Evolutionary conservation across 2,888 invertebrate genomes (phyloP).

Genomic region (Gibbula magus): DNA sequence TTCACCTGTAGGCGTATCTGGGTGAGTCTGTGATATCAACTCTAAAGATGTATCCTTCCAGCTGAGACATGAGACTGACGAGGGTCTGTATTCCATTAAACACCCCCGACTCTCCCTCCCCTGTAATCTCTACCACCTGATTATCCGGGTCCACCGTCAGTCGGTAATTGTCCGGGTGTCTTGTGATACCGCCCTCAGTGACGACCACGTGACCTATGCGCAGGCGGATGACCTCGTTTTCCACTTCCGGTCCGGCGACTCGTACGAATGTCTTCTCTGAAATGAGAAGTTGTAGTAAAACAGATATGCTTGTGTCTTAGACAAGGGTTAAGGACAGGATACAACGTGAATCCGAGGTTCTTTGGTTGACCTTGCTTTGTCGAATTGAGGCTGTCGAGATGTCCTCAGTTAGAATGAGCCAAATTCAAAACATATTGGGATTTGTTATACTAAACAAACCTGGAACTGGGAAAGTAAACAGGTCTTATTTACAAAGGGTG

Average conservation of each 20-base stretch:
- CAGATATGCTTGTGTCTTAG: too few species aligned
- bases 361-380: too few species aligned
- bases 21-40: conserved; percentile 9
- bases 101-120: conserved; percentile 38
- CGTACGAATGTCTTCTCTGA: not conserved
- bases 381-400: too few species aligned
- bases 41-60: not conserved
- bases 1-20: conserved; percentile 7
- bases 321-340: too few species aligned
- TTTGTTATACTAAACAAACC: too few species aligned
- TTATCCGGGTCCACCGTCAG: conserved; percentile 34
- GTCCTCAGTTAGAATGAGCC: too few species aligned
- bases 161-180: conserved; percentile 36
- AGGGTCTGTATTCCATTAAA: conserved; percentile 43
- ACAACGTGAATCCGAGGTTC: too few species aligned
- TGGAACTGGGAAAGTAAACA: too few species aligned
- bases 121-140: conserved; percentile 39
- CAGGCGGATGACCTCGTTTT: not conserved
- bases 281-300: too few species aligned
- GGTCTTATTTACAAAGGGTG: too few species aligned
- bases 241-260: not conserved
- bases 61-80: conserved; percentile 25
- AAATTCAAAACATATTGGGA: too few species aligned
- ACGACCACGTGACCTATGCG: not conserved
- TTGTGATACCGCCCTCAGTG: not conserved